Base-by-base conservation (phyloP, 2,888 invertebrate genomes). In the Campoplex capitator region DNA sequence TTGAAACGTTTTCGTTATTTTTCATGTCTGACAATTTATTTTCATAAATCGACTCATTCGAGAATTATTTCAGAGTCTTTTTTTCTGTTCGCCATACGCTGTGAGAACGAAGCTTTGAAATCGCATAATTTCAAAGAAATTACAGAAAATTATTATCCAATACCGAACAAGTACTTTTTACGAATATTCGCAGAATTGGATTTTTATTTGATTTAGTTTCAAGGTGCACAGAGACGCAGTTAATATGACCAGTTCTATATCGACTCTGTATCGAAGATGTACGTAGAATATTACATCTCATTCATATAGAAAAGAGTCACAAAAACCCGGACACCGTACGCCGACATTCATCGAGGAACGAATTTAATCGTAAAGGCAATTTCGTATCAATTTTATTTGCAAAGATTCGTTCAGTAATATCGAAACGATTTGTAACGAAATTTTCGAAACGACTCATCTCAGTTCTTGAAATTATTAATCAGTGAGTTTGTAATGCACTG, bases 381-480 rank as follows among this genome's bases (percentile, higher is more conserved):
- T 23, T 67, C 38, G 32, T 51, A 67, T 38, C 16, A 51, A 13
- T 51, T 23, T 51, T 51, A 77, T 67, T 51, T 3, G 42, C 23
- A 54, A 35, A 32, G 23, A 3, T 67, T n/a, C 35, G 23, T 77
- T 67, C 51, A 16, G 35, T 23, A 18, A 35, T 51, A 51, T 67
- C 67, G 77, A 67, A 77, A 38, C 67, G n/a, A 67, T 77, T 51
- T 51, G 62, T 75, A 75, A 75, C 45, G 62, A 8, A 51, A 32
- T 62, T 62, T 16, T 16, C n/a, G 16, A 16, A 71, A 32, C 32
- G 51, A 62, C 32, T 32, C 0, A 16, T 32, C 28, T 6, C 32
- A 62, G 32, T 32, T 32, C 16, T 62, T 2, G 62, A 28, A 32
- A 32, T 62, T 3, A 32, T 62, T 32, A 32, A 32, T 32, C 2